A percentile compares a stretch with the other conserved stretches of the same genome.
Evolutionary conservation across 2,797 vertebrate species (phyloP).

Genomic region (Poeciliopsis infans): DNA sequence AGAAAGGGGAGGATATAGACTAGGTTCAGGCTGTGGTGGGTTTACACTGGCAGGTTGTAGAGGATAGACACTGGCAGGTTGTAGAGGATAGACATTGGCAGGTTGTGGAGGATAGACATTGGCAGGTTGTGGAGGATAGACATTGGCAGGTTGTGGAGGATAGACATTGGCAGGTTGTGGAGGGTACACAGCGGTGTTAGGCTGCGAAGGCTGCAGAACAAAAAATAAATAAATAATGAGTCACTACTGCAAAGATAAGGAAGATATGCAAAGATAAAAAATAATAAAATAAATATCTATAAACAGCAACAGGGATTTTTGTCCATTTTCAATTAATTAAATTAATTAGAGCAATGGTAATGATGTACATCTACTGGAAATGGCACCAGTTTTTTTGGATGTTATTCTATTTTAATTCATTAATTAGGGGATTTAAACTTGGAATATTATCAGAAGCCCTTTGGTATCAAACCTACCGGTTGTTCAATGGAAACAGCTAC

Average conservation of each 20-base stretch:
- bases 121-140: not conserved
- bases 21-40: not conserved
- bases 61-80: not conserved
- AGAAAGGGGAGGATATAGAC: not conserved
- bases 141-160: not conserved
- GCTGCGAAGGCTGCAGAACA: not conserved
- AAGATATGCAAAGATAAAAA: not conserved
- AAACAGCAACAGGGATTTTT: not conserved
- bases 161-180: not conserved
- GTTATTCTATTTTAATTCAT: not conserved
- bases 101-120: too few species aligned
- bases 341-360: not conserved
- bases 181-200: not conserved
- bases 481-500: not conserved
- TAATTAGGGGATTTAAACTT: not conserved
- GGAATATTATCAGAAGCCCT: not conserved
- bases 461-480: slow-evolving; percentile 17
- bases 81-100: not conserved
- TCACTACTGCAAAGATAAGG: not conserved
- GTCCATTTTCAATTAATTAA: not conserved
- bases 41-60: not conserved
- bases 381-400: not conserved
- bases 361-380: not conserved
- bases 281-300: not conserved
- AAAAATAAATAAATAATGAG: not conserved